A percentile compares a stretch with the other conserved stretches of the same genome.
Conservation (phyloP, 2,888 invertebrate species). For the Hybos culiciformis region DNA sequence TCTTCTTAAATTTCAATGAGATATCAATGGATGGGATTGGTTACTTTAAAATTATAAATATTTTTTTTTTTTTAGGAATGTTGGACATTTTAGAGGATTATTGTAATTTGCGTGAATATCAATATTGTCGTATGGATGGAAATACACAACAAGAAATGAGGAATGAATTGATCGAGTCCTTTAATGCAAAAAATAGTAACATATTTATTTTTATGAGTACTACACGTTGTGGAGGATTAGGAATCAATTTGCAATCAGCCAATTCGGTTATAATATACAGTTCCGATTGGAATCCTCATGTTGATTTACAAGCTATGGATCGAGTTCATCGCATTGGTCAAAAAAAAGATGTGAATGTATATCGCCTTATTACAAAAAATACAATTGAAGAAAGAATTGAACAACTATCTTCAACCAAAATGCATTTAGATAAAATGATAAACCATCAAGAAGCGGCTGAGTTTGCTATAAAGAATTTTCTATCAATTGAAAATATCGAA, state of each 20-base stretch:
- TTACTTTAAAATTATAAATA: too few relatives aligned
- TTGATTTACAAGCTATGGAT: constrained; percentile 95
- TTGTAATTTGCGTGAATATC: constrained; percentile 72
- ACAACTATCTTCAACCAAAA: constrained; percentile 92
- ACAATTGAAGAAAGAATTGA: constrained; percentile 99
- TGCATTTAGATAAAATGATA: constrained; percentile 88
- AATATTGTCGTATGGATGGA: constrained; percentile 87
- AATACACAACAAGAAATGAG: constrained; percentile 96
- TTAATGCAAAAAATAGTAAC: constrained; percentile 73
- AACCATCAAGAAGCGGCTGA: constrained; percentile 96
- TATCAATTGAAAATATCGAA: constrained; percentile 73
- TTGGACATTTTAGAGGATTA: constrained; percentile 94
- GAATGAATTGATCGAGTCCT: constrained; percentile 89
- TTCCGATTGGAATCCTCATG: constrained; percentile 99
- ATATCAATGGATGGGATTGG: too few relatives aligned
- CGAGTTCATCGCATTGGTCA: constrained; percentile 98
- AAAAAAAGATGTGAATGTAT: constrained; percentile 85
- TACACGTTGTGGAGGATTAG: constrained; percentile 94
- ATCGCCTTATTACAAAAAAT: constrained; percentile 93
- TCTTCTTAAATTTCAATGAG: too few relatives aligned
- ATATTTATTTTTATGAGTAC: constrained; percentile 98
- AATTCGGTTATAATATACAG: constrained; percentile 98
- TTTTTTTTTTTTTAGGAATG: constrained; percentile 91
- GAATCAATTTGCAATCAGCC: constrained; percentile 94
- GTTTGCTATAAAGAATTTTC: too few relatives aligned